These are phyloP conservation scores for Drosophila fuyamai DNA, from an alignment of 1,140 invertebrate genomes.

Conservation along the genomic window DNA sequence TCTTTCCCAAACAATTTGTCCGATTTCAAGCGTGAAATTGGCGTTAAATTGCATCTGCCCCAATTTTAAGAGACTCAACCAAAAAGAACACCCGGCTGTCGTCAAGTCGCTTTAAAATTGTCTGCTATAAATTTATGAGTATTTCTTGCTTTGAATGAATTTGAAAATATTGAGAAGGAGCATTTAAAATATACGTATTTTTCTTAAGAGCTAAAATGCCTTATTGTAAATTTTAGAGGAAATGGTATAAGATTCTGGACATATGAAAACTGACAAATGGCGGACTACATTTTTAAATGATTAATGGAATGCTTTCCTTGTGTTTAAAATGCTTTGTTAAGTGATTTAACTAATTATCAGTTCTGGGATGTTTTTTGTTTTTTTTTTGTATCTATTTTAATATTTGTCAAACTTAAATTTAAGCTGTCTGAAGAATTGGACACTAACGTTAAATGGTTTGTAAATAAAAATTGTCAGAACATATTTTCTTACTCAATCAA, in stretches of 20 bases:
- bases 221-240: slow-evolving; percentile 12
- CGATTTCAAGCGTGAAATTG: slow-evolving; percentile 37
- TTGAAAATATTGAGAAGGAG: slow-evolving; percentile 33
- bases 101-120: slow-evolving; percentile 32
- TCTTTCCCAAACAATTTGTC: slow-evolving; percentile 46
- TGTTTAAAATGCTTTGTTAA: slow-evolving; percentile 4
- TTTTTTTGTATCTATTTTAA: neutral
- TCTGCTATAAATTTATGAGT: slow-evolving; percentile 60
- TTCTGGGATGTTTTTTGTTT: neutral
- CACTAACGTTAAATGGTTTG: neutral
- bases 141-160: slow-evolving; percentile 61
- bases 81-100: slow-evolving; percentile 35
- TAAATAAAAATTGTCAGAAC: neutral
- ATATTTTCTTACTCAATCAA: neutral
- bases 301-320: slow-evolving; percentile 26
- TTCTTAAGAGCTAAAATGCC: slow-evolving; percentile 18
- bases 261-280: slow-evolving; percentile 28
- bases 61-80: slow-evolving; percentile 16
- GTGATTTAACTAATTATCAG: slow-evolving; percentile 29
- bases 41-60: slow-evolving; percentile 38
- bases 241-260: slow-evolving; percentile 11
- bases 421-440: neutral
- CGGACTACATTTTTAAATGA: slow-evolving; percentile 27
- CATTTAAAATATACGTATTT: slow-evolving; percentile 29
- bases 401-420: slow-evolving; percentile 21